Evolutionary conservation across 1,140 invertebrate species (phyloP).

Genomic region (Lepidurus packardi): DNA sequence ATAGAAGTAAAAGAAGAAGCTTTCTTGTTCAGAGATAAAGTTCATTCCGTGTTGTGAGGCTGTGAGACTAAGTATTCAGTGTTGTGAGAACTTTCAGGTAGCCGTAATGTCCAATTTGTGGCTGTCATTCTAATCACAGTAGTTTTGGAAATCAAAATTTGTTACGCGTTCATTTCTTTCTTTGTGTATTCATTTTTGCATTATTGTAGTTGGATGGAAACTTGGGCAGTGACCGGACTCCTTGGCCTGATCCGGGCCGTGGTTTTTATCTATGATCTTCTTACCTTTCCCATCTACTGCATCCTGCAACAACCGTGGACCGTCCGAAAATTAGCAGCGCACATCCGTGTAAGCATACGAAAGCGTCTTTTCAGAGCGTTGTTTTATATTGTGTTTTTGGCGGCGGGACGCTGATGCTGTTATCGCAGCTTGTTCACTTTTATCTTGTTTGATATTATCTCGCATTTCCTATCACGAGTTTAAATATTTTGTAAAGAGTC

Average conservation of each 20-base stretch:
- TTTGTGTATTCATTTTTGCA: background rate
- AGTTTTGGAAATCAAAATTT: background rate
- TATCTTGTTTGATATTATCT: constrained; percentile 29
- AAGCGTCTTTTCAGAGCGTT: background rate
- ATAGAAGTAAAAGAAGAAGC: no score
- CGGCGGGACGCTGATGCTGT: background rate
- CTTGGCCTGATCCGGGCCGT: background rate
- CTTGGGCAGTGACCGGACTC: constrained; percentile 1
- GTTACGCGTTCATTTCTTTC: background rate
- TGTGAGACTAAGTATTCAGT: no score
- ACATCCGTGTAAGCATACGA: constrained; percentile 61
- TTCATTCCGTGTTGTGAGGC: no score
- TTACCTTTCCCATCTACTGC: constrained; percentile 84
- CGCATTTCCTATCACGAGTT: constrained; percentile 30
- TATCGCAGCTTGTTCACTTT: background rate
- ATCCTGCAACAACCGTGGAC: constrained; percentile 82
- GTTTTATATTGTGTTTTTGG: background rate
- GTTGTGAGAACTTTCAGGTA: no score
- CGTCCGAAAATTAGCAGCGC: constrained; percentile 62
- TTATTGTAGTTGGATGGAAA: constrained; percentile 9
- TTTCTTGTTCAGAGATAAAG: no score
- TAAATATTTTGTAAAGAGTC: background rate
- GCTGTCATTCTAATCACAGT: background rate
- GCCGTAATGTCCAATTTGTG: no score
- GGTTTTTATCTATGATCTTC: constrained; percentile 14